Evolutionary conservation across 2,888 invertebrate genomes (phyloP), one percentile per base, ranked within the genome.

Genomic region (Trichopria drosophilae): DNA sequence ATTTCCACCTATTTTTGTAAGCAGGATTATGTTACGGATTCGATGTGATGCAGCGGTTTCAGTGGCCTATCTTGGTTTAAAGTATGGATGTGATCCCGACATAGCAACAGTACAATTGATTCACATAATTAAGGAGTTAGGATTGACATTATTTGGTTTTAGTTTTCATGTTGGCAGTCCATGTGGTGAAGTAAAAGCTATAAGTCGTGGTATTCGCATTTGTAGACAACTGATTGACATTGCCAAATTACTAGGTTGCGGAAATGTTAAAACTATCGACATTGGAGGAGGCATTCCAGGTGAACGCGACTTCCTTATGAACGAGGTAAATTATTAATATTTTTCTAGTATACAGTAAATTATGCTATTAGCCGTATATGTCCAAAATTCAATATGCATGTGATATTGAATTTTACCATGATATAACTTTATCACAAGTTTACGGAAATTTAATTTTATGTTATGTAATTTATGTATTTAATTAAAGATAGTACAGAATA

Each of bases 271-370:
- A 24, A 66, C 85, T 37, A 66, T 73, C 45, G 84, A 85, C 65
- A 79, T 84, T 57, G 84, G 84, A 3, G 84, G 83, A 7, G 84
- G 84, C 31, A 82, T 80, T 61, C 79, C 81, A 12, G 83, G 83
- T 2, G 63, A 66, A 6, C 71, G 65, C 4, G 71, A 70, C 28
- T 57, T 75, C 37, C 61, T 75, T 9, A 74, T 82, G 50, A 72
- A 77, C 46, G 74, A 78, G 70, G 78, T 80, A 60, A 48, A 36
- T 10, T 7, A 6, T 23, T 15, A n/a, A 5, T n/a, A n/a, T n/a
- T n/a, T n/a, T n/a, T n/a, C n/a, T n/a, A n/a, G n/a, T n/a, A n/a
- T n/a, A n/a, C n/a, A n/a, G n/a, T n/a, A n/a, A n/a, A n/a, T n/a
- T n/a, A n/a, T n/a, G n/a, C 9, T 7, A 16, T 6, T 16, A 7